phyloP scores from a whole-genome alignment of 2,797 vertebrate species.

The Acanthurus tractus region DNA sequence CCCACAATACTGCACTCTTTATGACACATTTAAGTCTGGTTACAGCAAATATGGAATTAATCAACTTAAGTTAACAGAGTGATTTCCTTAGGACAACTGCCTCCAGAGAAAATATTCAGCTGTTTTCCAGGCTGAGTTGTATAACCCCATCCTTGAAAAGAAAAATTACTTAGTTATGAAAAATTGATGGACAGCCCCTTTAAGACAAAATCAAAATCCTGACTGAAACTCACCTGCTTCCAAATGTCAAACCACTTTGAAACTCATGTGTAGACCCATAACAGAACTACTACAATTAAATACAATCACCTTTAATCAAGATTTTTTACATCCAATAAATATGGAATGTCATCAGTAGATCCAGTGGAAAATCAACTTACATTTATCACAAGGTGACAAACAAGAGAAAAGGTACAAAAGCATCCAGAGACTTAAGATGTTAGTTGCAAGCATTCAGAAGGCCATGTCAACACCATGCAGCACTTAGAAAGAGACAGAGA shows the following conservation, averaged over 20 bases:
- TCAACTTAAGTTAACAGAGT: too few relatives aligned
- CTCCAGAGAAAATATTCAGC: neutral
- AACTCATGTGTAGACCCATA: slow-evolving; percentile 31
- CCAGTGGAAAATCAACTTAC: slow-evolving; percentile 66
- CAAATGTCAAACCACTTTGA: slow-evolving; percentile 18
- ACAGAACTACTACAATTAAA: slow-evolving; percentile 63
- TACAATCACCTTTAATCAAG: slow-evolving; percentile 79
- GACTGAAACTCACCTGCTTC: slow-evolving; percentile 63
- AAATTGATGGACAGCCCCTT: slow-evolving; percentile 18
- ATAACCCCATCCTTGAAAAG: neutral
- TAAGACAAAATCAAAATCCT: neutral
- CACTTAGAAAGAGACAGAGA: slow-evolving; percentile 61
- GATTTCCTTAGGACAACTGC: too few relatives aligned
- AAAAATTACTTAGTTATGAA: neutral
- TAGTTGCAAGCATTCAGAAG: slow-evolving; percentile 76
- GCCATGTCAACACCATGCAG: slow-evolving; percentile 81
- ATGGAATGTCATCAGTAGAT: slow-evolving; percentile 72
- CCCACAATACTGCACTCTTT: neutral
- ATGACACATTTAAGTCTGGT: neutral
- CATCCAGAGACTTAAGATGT: slow-evolving; percentile 69
- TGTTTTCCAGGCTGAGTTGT: neutral
- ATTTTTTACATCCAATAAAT: slow-evolving; percentile 71
- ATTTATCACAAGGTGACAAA: slow-evolving; percentile 64
- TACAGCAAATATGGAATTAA: neutral
- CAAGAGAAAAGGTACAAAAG: slow-evolving; percentile 70